Evolutionary conservation across 1,140 invertebrate genomes (phyloP), one percentile per base, ranked within the genome.

Genomic region (Atta texana): DNA sequence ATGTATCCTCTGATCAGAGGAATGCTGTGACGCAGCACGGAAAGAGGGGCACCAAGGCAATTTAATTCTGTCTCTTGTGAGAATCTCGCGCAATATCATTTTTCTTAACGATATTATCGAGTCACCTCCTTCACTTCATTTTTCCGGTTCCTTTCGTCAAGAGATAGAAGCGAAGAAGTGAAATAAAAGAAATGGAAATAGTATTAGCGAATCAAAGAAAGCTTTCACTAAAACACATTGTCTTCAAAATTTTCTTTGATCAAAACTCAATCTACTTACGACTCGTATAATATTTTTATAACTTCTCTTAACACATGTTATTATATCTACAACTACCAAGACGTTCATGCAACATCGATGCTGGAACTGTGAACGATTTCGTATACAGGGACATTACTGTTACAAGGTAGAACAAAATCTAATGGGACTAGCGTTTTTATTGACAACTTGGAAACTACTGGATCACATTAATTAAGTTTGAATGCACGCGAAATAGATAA

Each of bases 41-140:
- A 66, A 39, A 68, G 87, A 24, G 39, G 24, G 66, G 88, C 88
- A 55, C 80, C 89, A 63, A 78, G 75, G 10, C 16, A 66, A 77
- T 63, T 89, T 64, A 72, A 89, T 80, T 49, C 78, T 61, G 68
- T 76, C 64, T 59, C 31, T 63, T 71, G 53, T 18, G 57, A 64
- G 72, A 64, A 61, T 44, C 28, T 14, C 18, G 76, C 24, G 74
- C 59, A 44, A 80, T 68, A 55, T 86, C 39, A 53, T 80, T 53
- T 86, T 66, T 80, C 53, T 86, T 24, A 68, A 59, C 24, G 24
- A 51, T 34, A 59, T 34, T 55, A 71, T 51, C 44, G 28, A 14
- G 18, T 14, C 21, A 3, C 2, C 55, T 72, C 51, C 31, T 59
- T 49, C 80, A 39, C 69, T 75, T 61, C n/a, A 24, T n/a, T 31